A percentile compares a stretch with the other conserved stretches of the same genome.
Conservation (phyloP, 2,113 vertebrate species). For the Oreochromis niloticus region DNA sequence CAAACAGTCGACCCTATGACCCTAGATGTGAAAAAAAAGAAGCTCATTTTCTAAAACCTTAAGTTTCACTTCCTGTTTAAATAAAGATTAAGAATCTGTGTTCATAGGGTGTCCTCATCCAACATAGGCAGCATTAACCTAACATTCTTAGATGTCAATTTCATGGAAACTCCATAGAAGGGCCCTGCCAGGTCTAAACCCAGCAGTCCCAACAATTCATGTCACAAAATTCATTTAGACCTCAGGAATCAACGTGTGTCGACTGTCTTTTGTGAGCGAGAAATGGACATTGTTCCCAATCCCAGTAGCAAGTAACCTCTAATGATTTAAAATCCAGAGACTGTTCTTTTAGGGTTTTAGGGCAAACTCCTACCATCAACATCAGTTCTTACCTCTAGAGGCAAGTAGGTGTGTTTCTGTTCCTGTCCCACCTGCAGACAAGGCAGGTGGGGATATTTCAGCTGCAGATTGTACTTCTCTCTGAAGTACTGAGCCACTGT, state of each 20-base stretch:
- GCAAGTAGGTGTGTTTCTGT: slow-evolving; percentile 97
- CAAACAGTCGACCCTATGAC: background rate
- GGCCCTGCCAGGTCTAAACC: background rate
- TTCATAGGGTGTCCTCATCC: background rate
- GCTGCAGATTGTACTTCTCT: slow-evolving; percentile 94
- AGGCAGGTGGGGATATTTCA: slow-evolving; percentile 95
- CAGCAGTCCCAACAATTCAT: background rate
- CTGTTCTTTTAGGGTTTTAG: background rate
- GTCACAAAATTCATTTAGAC: background rate
- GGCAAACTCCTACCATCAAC: background rate
- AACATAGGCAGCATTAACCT: background rate
- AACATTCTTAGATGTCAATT: background rate
- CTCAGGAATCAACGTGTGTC: background rate
- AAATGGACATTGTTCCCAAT: background rate
- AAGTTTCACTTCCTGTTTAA: no score
- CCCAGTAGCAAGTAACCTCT: background rate
- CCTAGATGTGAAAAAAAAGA: background rate
- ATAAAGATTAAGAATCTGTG: background rate
- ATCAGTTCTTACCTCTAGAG: slow-evolving; percentile 83
- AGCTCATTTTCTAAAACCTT: background rate
- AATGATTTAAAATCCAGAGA: background rate
- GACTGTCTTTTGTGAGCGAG: background rate
- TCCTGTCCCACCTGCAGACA: slow-evolving; percentile 98
- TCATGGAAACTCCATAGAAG: background rate
- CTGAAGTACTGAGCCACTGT: slow-evolving; percentile 97